These are phyloP conservation scores for Zygothrica quintamaculata DNA, from an alignment of 2,888 invertebrate species.

Conservation along the genomic window DNA sequence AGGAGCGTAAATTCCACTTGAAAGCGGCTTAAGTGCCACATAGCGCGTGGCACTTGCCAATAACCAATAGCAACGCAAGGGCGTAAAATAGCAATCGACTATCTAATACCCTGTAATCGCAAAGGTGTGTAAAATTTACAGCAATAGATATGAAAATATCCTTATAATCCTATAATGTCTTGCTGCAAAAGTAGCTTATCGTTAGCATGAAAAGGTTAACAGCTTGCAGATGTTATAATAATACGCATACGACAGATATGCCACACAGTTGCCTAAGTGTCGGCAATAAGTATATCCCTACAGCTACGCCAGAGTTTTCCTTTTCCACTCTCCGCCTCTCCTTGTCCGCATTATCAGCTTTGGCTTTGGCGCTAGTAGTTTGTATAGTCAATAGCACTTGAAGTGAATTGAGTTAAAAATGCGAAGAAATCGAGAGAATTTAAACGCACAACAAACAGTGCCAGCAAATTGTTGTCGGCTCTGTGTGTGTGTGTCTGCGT, in stretches of 20 bases:
- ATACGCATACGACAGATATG: slow-evolving; percentile 58
- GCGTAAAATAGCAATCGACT: not conserved
- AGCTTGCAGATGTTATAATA: slow-evolving; percentile 14
- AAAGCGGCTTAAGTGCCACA: slow-evolving; percentile 67
- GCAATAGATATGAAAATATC: not conserved
- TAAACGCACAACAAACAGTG: slow-evolving; percentile 42
- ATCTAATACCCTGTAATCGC: slow-evolving; percentile 11
- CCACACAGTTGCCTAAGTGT: slow-evolving; percentile 31
- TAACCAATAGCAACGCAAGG: not conserved
- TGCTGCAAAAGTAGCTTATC: not conserved
- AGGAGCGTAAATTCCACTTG: slow-evolving; percentile 63
- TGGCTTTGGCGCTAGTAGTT: slow-evolving; percentile 27
- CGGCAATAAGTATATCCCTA: slow-evolving; percentile 1
- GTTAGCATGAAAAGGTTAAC: not conserved
- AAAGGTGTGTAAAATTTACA: not conserved
- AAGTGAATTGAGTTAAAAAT: slow-evolving; percentile 61
- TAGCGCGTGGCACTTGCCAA: slow-evolving; percentile 49
- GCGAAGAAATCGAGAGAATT: slow-evolving; percentile 69
- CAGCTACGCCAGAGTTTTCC: not conserved
- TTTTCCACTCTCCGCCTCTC: no score
- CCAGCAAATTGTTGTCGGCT: slow-evolving; percentile 27
- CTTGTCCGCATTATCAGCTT: slow-evolving; percentile 52
- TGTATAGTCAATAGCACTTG: slow-evolving; percentile 67
- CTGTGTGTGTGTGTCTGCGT: slow-evolving; percentile 27
- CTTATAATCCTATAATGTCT: no score